Evolutionary conservation across 2,888 invertebrate genomes (phyloP).

Genomic region (Listrodromus nycthemerus): DNA sequence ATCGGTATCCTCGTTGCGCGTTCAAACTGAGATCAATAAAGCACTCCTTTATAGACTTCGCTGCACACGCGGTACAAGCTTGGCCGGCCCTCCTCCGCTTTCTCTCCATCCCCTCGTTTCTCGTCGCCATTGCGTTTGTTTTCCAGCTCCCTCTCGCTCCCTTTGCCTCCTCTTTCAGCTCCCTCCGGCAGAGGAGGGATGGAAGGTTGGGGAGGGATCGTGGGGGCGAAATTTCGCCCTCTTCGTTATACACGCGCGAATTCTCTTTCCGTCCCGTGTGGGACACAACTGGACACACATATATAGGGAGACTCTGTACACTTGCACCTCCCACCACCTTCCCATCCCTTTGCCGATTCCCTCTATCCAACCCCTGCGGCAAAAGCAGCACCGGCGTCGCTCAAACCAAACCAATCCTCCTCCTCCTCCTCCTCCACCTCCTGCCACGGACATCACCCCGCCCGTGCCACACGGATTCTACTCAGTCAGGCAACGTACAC

Average conservation of each 20-base stretch:
- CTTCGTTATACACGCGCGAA: slow-evolving; percentile 41
- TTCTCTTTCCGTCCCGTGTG: slow-evolving; percentile 45
- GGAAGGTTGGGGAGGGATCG: neutral
- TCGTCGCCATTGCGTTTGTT: slow-evolving; percentile 32
- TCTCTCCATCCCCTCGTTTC: slow-evolving; percentile 54
- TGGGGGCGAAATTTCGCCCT: slow-evolving; percentile 7
- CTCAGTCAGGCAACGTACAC: slow-evolving; percentile 41
- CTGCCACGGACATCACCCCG: too few species aligned
- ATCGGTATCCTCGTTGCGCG: slow-evolving; percentile 82
- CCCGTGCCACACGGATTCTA: slow-evolving; percentile 36
- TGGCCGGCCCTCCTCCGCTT: slow-evolving; percentile 75
- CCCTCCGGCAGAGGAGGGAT: neutral
- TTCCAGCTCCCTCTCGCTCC: slow-evolving; percentile 55
- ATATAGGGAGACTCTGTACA: slow-evolving; percentile 9
- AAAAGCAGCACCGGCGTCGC: slow-evolving; percentile 47
- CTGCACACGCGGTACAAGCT: slow-evolving; percentile 81
- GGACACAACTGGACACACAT: slow-evolving; percentile 11
- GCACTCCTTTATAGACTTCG: slow-evolving; percentile 83
- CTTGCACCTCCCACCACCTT: slow-evolving; percentile 55
- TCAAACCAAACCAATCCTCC: slow-evolving; percentile 60
- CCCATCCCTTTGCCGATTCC: slow-evolving; percentile 56
- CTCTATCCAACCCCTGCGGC: slow-evolving; percentile 57
- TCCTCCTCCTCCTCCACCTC: too few species aligned
- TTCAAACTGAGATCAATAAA: slow-evolving; percentile 84
- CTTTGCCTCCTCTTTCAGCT: slow-evolving; percentile 45